These are phyloP conservation scores for Gadopsis bispinosus DNA, from an alignment of 2,797 vertebrate species.

Conservation along the genomic window DNA sequence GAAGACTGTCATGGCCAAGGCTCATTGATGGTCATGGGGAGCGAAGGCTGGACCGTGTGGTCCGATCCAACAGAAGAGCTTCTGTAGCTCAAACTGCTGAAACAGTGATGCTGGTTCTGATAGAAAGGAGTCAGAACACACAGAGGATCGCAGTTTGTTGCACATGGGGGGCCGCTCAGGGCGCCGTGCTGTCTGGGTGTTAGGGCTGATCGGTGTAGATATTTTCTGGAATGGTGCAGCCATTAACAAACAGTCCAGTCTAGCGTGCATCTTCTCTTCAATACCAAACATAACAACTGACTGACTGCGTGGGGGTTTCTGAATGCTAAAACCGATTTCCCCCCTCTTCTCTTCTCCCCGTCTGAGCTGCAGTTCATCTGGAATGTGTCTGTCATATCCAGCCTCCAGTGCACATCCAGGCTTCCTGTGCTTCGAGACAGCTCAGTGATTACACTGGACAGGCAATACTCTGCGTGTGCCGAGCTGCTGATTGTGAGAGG, in stretches of 20 bases:
- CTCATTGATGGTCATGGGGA: no score
- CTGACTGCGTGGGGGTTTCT: neutral
- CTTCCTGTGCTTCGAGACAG: slow-evolving; percentile 51
- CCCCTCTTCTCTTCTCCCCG: neutral
- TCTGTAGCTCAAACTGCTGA: no score
- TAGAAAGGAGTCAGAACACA: no score
- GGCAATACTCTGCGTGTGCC: slow-evolving; percentile 47
- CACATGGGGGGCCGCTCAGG: no score
- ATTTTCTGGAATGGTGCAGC: neutral
- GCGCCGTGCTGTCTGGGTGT: no score
- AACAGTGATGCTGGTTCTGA: no score
- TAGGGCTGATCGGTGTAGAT: no score
- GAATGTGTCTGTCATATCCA: slow-evolving; percentile 53
- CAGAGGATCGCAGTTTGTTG: no score
- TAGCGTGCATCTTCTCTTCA: neutral
- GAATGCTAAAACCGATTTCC: neutral
- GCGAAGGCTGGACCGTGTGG: no score
- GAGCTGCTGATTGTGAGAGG: slow-evolving; percentile 51
- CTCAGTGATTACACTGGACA: slow-evolving; percentile 65
- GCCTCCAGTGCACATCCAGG: slow-evolving; percentile 43
- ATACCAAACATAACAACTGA: neutral
- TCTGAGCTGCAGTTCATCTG: slow-evolving; percentile 34
- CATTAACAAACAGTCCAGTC: neutral
- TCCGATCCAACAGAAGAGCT: no score
- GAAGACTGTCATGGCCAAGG: no score